A percentile compares a stretch with the other conserved stretches of the same genome.
Evolutionary conservation across 2,888 invertebrate species (phyloP).

Genomic region (Nymphalis polychloros): DNA sequence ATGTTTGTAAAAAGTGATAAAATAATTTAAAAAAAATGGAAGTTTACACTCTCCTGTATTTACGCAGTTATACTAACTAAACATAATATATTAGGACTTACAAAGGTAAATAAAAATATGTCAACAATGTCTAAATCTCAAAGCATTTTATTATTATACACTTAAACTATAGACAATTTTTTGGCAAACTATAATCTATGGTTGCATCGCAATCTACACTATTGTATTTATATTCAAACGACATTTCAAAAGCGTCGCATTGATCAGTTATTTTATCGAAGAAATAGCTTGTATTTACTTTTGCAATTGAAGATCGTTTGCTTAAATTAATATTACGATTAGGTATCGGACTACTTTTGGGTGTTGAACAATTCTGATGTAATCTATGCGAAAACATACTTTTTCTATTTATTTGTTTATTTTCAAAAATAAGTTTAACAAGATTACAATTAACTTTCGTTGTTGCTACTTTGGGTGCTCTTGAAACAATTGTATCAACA

Average conservation of each 20-base stretch:
- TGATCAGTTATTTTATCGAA: conserved; percentile 74
- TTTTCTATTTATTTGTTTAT: conserved; percentile 44
- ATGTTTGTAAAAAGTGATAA: too few species aligned
- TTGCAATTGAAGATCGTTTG: conserved; percentile 45
- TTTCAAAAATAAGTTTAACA: conserved; percentile 62
- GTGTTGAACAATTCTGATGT: conserved; percentile 66
- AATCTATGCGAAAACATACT: conserved; percentile 47
- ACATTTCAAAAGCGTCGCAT: conserved; percentile 84
- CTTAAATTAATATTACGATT: conserved; percentile 45
- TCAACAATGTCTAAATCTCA: too few species aligned
- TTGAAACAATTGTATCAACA: conserved; percentile 65
- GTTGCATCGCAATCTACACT: conserved; percentile 59
- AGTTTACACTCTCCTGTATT: too few species aligned
- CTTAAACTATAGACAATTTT: conserved; percentile 51
- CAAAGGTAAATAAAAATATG: too few species aligned
- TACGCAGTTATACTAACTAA: too few species aligned
- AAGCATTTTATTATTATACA: too few species aligned
- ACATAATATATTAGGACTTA: too few species aligned
- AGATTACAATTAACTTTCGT: conserved; percentile 63
- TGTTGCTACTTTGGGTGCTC: conserved; percentile 54
- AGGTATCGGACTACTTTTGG: conserved; percentile 58
- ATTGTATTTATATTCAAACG: conserved; percentile 70
- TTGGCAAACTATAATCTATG: conserved; percentile 64
- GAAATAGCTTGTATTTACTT: conserved; percentile 76
- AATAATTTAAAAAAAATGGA: too few species aligned